Base-by-base conservation (phyloP, 2,113 vertebrate genomes). In the Istiophorus platypterus region DNA sequence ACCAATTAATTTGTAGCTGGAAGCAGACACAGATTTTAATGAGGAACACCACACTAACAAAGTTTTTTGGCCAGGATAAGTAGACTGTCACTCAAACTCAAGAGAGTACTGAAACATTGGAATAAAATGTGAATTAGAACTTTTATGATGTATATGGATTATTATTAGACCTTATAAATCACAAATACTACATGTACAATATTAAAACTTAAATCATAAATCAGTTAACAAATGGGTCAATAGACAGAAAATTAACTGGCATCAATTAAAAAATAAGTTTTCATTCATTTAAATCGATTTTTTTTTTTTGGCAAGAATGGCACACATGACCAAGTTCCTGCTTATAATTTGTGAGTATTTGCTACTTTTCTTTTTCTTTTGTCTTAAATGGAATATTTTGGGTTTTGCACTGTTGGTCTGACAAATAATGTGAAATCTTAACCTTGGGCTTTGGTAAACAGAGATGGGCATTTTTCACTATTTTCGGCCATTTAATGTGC, bases 1-100 rank as follows among this genome's bases (percentile, higher is more conserved):
- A 51, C 68, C 80, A 78, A 89, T 86, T 86, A 83, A 78, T 80
- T 80, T 80, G 70, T 78, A 70, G 88, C 85, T 83, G 2, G 57
- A 66, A 90, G 85, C 64, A 27, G 29, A 70, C 45, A 51, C 15
- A 37, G 20, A 58, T 62, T 87, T 88, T 84, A 87, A 86, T 77
- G 80, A 89, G 85, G 54, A 78, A 42, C 54, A 64, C 20, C 42
- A 54, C 49, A 68, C 24, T 54, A 72, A 85, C 29, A 75, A 68
- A 69, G 34, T 58, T 73, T 54, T 73, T 61, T 77, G 70, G 52
- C 17, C 18, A 81, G 45, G 49, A 34, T 29, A 29, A 39, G n/a
- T 54, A 45, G 51, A 67, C 51, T 54, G 22, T 11, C 9, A 17
- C 24, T 31, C 17, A 76, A 63, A 8, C 56, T 74, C 42, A 54